Conservation (phyloP, 2,113 vertebrate species). For the Ibidorhyncha struthersii region DNA sequence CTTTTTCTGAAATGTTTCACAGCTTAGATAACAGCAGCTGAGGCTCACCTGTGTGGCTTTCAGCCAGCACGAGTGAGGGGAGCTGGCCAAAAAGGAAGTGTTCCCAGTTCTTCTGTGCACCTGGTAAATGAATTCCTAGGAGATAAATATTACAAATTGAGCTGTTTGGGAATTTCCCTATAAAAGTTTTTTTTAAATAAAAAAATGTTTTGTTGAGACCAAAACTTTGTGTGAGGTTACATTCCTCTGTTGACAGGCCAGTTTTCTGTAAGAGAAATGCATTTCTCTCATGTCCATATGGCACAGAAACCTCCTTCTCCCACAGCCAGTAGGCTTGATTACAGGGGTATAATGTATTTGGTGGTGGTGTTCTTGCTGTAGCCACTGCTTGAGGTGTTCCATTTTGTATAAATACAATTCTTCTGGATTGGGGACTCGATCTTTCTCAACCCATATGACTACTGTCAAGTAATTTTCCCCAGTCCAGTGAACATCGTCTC, state of each 20-base stretch:
- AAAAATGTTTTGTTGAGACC: neutral
- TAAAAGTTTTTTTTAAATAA: neutral
- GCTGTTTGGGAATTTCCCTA: neutral
- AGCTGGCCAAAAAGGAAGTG: constrained; percentile 41
- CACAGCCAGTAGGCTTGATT: neutral
- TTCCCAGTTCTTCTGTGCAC: neutral
- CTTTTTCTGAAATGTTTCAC: neutral
- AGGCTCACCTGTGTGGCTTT: constrained; percentile 30
- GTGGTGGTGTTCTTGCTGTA: neutral
- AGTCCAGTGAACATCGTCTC: neutral
- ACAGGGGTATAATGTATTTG: neutral
- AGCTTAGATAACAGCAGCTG: constrained; percentile 28
- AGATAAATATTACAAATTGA: neutral
- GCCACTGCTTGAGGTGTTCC: neutral
- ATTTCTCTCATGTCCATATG: neutral
- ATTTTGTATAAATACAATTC: neutral
- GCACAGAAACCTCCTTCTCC: neutral
- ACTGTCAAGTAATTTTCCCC: neutral
- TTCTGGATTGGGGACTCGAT: neutral
- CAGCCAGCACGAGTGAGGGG: neutral
- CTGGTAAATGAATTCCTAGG: constrained; percentile 3
- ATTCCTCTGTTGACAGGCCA: neutral
- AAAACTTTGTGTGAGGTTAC: neutral
- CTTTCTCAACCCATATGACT: neutral
- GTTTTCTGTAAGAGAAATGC: neutral